Evolutionary conservation across 2,888 invertebrate genomes (phyloP).

Genomic region (Alentia gelatinosa): DNA sequence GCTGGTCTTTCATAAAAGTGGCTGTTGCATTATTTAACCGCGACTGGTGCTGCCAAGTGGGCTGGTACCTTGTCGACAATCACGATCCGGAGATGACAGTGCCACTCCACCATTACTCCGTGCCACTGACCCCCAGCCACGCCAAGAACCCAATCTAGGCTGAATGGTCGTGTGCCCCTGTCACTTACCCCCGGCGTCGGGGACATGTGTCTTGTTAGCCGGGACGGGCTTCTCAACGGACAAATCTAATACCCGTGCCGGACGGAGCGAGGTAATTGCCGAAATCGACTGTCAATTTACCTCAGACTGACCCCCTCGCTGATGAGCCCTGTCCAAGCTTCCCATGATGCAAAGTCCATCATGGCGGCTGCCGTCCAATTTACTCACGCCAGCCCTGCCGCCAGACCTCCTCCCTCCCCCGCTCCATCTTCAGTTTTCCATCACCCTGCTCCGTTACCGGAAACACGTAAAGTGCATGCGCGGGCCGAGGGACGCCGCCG

Average conservation of each 20-base stretch:
- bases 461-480: not conserved
- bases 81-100: not conserved
- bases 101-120: not conserved
- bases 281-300: conserved; percentile 39
- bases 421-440: too few species aligned
- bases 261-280: not conserved
- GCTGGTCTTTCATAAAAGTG: not conserved
- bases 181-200: not conserved
- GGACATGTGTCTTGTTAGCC: conserved; percentile 35
- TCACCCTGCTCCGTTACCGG: too few species aligned
- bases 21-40: not conserved
- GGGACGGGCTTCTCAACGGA: not conserved
- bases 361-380: not conserved
- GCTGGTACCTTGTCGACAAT: not conserved
- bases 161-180: not conserved
- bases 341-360: conserved; percentile 21
- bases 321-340: not conserved
- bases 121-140: not conserved
- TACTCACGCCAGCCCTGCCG: not conserved
- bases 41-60: not conserved
- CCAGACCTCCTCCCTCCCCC: too few species aligned
- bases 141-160: not conserved
- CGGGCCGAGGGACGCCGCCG: not conserved
- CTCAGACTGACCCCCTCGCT: not conserved
- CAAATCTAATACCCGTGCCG: conserved; percentile 16